These are phyloP conservation scores for Polypterus senegalus DNA, from an alignment of 2,113 vertebrate genomes.

Conservation along the genomic window DNA sequence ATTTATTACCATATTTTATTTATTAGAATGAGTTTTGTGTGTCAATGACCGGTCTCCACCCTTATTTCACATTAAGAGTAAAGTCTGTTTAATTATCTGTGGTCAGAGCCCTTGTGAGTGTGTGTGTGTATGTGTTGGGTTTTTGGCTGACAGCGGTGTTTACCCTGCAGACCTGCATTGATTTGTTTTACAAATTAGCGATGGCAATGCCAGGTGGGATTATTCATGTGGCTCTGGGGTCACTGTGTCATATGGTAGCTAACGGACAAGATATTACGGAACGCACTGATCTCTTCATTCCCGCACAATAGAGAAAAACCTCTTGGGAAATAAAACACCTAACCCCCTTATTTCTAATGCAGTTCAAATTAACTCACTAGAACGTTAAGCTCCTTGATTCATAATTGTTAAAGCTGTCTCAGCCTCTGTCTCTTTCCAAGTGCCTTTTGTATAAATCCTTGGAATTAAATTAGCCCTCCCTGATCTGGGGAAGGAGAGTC, in stretches of 20 bases:
- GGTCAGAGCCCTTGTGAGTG: too few species aligned
- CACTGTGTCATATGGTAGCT: slow-evolving; percentile 57
- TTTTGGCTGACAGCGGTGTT: too few species aligned
- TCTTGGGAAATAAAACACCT: slow-evolving; percentile 62
- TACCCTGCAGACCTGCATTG: slow-evolving; percentile 35
- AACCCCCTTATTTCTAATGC: slow-evolving; percentile 35
- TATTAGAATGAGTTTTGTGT: too few species aligned
- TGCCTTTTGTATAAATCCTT: slow-evolving; percentile 44
- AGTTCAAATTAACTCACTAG: slow-evolving; percentile 65
- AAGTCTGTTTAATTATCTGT: too few species aligned
- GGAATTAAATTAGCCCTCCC: slow-evolving; percentile 60
- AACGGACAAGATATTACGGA: slow-evolving; percentile 62
- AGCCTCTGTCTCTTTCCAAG: slow-evolving; percentile 41
- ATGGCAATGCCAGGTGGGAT: slow-evolving; percentile 57
- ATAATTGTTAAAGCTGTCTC: slow-evolving; percentile 54
- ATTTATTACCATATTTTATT: too few species aligned
- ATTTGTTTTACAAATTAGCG: slow-evolving; percentile 67
- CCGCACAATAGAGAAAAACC: slow-evolving; percentile 56
- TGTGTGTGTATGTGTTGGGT: too few species aligned
- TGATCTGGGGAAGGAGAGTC: slow-evolving; percentile 38
- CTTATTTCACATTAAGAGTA: too few species aligned
- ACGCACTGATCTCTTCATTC: slow-evolving; percentile 59
- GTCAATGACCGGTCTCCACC: too few species aligned
- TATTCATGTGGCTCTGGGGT: slow-evolving; percentile 36
- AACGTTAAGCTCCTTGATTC: slow-evolving; percentile 56